Percentiles rank a stretch among this genome's conserved stretches.
These are phyloP conservation scores for Lasiommata megera DNA, from an alignment of 2,888 invertebrate genomes.

Conservation along the genomic window DNA sequence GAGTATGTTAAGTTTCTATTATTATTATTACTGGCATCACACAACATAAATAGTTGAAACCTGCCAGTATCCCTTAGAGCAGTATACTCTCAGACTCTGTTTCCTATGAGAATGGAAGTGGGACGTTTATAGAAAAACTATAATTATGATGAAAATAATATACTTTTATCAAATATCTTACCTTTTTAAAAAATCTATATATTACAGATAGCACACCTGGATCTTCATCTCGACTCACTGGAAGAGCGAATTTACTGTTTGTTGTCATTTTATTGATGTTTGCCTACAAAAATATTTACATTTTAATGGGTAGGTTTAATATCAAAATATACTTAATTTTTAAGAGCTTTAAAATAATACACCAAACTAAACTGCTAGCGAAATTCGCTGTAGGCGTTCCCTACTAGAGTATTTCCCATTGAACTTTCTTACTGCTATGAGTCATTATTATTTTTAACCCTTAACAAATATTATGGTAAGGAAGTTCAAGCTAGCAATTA, in stretches of 20 bases:
- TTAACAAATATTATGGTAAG: not conserved
- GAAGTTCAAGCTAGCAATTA: not conserved
- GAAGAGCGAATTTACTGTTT: constrained; percentile 64
- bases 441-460: constrained; percentile 64
- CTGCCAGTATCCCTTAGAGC: no score
- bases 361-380: no score
- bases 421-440: constrained; percentile 23
- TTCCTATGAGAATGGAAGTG: no score
- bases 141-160: no score
- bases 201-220: constrained; percentile 81
- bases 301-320: no score
- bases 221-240: constrained; percentile 69
- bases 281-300: constrained; percentile 59
- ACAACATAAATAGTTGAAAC: no score
- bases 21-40: no score
- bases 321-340: no score
- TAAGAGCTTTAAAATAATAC: no score
- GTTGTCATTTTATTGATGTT: constrained; percentile 64
- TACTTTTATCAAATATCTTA: constrained; percentile 41
- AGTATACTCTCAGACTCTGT: no score
- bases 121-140: no score
- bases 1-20: no score
- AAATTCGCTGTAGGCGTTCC: not conserved
- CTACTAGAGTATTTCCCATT: not conserved
- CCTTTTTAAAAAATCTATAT: constrained; percentile 84